Evolutionary conservation across 2,888 invertebrate genomes (phyloP), one percentile per base, ranked within the genome.

Genomic region (Leucophora obtusa): DNA sequence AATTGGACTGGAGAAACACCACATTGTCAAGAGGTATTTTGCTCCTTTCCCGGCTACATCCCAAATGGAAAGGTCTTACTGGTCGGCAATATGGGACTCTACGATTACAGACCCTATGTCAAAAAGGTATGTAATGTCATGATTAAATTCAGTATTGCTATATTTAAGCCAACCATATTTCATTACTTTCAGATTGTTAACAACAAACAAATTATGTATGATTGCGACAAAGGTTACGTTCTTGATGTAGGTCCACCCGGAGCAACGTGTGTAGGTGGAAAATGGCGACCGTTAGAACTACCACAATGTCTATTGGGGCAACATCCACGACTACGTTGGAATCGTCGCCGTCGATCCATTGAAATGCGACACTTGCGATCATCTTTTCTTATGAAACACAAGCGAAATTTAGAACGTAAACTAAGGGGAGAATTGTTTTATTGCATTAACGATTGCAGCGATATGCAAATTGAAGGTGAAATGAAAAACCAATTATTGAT

Each of bases 141-240:
- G 17, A 50, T 17, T 33, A 7, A 10, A 14, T 50, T 4, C 9
- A 63, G 4, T 18, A 28, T 28, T 35, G 53, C 50, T 58, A 11
- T 3, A 17, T 15, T 8, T 43, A 47, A n/a, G n/a, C 24, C 62
- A 53, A n/a, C 28, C 28, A 6, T 28, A 28, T 28, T 11, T 21
- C 4, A 43, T 21, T 43, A 21, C 21, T 43, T 59, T 18, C 28
- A 89, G 93, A 93, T 95, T 24, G 93, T 94, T 1, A 97, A 97
- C 89, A 97, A 97, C 88, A 96, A 97, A 85, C 97, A 97, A 90
- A 97, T 98, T 72, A 96, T 97, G 95, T 98, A 97, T 89, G 97
- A 98, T 86, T 98, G 98, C 87, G 95, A 97, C 84, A 95, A 96
- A 86, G 97, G 97, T 0, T 98, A 95, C 87, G 95, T 96, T 0